Evolutionary conservation across 1,140 invertebrate genomes (phyloP).

Genomic region (Phenacoccus solenopsis): DNA sequence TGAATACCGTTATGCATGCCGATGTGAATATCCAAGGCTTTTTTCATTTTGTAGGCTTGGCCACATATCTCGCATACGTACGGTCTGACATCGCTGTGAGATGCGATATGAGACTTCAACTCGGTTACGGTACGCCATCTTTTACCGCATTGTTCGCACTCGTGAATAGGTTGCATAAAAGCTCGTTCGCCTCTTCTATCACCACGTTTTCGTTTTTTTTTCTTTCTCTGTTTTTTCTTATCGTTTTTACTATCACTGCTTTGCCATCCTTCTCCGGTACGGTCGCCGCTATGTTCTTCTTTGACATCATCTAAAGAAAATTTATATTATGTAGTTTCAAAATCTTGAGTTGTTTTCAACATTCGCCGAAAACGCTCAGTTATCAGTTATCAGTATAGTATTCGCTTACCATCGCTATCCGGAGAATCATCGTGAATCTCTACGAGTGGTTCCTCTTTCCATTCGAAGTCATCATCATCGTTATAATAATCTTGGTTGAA

Average conservation of each 20-base stretch:
- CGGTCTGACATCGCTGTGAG: conserved; percentile 35
- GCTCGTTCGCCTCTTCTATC: conserved; percentile 22
- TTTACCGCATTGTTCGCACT: conserved; percentile 34
- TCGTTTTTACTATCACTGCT: conserved; percentile 9
- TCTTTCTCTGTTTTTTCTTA: conserved; percentile 18
- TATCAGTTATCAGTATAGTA: no score
- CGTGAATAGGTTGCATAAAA: conserved; percentile 22
- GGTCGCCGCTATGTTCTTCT: conserved; percentile 4
- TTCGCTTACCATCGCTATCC: conserved; percentile 2
- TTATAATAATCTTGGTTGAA: not conserved
- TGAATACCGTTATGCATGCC: conserved; percentile 53
- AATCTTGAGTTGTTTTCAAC: no score
- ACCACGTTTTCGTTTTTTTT: conserved; percentile 18
- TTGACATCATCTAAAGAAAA: not conserved
- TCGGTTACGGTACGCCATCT: conserved; percentile 34
- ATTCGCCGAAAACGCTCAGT: no score
- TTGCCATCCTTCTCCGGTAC: conserved; percentile 3
- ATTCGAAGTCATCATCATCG: conserved; percentile 18
- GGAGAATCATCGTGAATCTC: not conserved
- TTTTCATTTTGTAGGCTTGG: conserved; percentile 32
- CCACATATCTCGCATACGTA: conserved; percentile 49
- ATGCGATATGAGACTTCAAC: conserved; percentile 35
- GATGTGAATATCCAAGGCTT: conserved; percentile 39
- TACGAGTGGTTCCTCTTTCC: conserved; percentile 10
- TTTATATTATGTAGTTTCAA: no score